Conservation (phyloP, 2,888 invertebrate genomes). For the Ormia ochracea region DNA sequence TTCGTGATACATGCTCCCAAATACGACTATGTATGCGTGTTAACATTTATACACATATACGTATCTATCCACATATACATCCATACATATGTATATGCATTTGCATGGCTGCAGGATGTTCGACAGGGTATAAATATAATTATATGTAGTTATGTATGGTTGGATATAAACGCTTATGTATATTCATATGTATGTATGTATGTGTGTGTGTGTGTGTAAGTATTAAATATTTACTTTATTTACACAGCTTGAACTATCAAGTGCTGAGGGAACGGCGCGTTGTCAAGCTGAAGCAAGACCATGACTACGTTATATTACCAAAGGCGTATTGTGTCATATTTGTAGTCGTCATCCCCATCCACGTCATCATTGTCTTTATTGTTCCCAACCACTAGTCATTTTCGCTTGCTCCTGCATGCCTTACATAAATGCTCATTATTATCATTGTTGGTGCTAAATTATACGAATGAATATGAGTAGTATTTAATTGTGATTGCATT, state of each 20-base stretch:
- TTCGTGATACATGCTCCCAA: too few relatives aligned
- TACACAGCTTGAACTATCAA: not conserved
- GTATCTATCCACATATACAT: too few relatives aligned
- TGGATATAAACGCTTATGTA: too few relatives aligned
- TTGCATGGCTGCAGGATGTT: too few relatives aligned
- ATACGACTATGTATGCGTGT: too few relatives aligned
- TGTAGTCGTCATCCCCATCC: not conserved
- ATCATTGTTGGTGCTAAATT: conserved; percentile 18
- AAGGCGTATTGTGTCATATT: conserved; percentile 32
- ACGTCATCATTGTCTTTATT: not conserved
- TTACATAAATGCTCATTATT: not conserved
- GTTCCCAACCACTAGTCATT: not conserved
- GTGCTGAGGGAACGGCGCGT: not conserved
- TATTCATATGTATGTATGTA: too few relatives aligned
- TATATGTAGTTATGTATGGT: too few relatives aligned
- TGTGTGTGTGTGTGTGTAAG: too few relatives aligned
- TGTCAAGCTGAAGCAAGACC: not conserved
- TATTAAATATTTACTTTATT: not conserved
- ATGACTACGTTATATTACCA: conserved; percentile 18
- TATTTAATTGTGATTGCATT: conserved; percentile 16
- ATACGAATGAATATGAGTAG: not conserved
- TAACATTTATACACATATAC: too few relatives aligned
- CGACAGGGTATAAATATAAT: too few relatives aligned
- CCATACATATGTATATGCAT: too few relatives aligned
- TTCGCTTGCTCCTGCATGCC: not conserved